A percentile compares a stretch with the other conserved stretches of the same genome.
Evolutionary conservation across 2,888 invertebrate genomes (phyloP).

Genomic region (Opisthograptis luteolata): DNA sequence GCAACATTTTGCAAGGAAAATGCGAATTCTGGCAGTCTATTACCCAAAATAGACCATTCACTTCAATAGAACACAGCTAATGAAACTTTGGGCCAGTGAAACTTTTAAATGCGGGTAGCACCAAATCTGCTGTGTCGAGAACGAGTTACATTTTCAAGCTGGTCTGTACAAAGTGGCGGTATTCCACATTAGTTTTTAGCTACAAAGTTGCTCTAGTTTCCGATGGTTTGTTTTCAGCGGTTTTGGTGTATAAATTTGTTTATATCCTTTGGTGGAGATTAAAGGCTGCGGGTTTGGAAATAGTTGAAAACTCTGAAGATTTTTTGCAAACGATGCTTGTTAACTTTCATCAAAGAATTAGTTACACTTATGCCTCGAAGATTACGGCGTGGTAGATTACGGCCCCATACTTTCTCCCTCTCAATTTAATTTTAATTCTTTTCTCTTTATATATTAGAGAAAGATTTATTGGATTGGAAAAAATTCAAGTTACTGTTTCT

Average conservation of each 20-base stretch:
- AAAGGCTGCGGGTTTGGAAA: neutral
- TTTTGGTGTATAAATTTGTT: constrained; percentile 5
- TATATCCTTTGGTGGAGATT: neutral
- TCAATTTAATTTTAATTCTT: too few species aligned
- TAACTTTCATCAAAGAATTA: too few species aligned
- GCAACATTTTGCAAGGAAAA: constrained; percentile 28
- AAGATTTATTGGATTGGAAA: too few species aligned
- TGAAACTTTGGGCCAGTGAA: constrained; percentile 34
- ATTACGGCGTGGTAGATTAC: too few species aligned
- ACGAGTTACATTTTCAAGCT: too few species aligned
- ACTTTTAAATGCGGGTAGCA: constrained; percentile 46
- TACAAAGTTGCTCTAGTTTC: constrained; percentile 1
- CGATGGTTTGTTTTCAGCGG: constrained; percentile 1
- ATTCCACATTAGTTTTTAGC: constrained; percentile 5
- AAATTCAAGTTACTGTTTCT: too few species aligned
- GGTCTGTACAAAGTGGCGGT: constrained; percentile 5
- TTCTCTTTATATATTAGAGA: too few species aligned
- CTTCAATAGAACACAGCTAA: constrained; percentile 34
- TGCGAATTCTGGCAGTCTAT: constrained; percentile 28
- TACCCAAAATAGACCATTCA: constrained; percentile 32
- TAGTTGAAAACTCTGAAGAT: neutral
- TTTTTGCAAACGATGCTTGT: too few species aligned
- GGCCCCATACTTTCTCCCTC: too few species aligned
- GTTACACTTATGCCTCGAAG: too few species aligned
- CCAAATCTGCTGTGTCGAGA: constrained; percentile 5